A percentile compares a stretch with the other conserved stretches of the same genome.
Conservation (phyloP, 2,797 vertebrate genomes). For the Pampus argenteus region DNA sequence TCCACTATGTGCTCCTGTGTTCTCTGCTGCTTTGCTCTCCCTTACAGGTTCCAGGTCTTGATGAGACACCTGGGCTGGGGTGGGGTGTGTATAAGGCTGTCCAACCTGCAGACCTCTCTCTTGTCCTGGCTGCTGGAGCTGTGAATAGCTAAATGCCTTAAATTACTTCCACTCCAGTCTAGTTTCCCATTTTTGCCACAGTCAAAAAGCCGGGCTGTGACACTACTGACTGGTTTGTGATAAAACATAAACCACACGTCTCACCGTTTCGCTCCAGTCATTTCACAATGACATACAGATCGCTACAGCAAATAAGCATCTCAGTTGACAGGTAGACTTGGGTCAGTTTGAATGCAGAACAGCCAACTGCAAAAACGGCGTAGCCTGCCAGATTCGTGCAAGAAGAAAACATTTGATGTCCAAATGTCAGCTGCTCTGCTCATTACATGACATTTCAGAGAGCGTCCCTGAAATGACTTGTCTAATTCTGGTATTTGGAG, state of each 20-base stretch:
- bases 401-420: conserved; percentile 34
- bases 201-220: no score
- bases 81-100: no score
- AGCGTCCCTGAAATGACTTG: conserved; percentile 51
- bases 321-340: no score
- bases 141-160: no score
- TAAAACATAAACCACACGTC: not conserved
- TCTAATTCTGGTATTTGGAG: conserved; percentile 74
- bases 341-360: not conserved
- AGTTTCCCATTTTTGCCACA: no score
- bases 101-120: no score
- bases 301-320: not conserved
- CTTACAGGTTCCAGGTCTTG: no score
- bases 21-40: no score
- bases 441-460: conserved; percentile 72
- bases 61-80: no score
- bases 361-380: conserved; percentile 1
- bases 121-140: no score
- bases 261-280: not conserved
- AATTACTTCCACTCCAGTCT: no score
- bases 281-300: not conserved
- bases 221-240: conserved; percentile 3
- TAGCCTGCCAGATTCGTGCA: conserved; percentile 8
- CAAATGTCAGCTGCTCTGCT: conserved; percentile 62
- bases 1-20: no score